Evolutionary conservation across 2,113 vertebrate species (phyloP), one percentile per base, ranked within the genome.

Genomic region (Chaetops frenatus): DNA sequence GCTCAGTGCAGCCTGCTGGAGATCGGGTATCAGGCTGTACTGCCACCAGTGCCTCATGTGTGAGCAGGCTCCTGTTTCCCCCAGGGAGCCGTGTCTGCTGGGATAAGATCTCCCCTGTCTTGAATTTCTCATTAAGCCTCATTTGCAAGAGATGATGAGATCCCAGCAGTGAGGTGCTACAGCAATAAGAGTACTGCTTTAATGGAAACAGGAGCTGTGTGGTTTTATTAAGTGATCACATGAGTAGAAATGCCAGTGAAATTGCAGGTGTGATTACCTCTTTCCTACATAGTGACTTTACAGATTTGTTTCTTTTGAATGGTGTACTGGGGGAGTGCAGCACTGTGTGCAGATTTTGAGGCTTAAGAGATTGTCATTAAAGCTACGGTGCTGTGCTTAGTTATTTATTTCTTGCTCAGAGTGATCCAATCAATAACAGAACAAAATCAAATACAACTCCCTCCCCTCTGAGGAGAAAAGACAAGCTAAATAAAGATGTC

Each of bases 371-470:
- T 93, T 90, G 88, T 96, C 96, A 70, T 97, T 97, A 97, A 97
- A 97, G 83, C 81, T 89, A 87, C 91, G 94, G 58, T 86, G 84
- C 92, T 94, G 78, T 93, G 96, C 80, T 96, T 97, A 96, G 87
- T 95, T 97, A 94, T 97, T 98, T 98, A 97, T 97, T 97, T 97
- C 97, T 97, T 95, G 87, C 80, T 97, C 65, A 48, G 74, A 96
- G 96, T 95, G 95, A 95, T 95, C 67, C 64, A 96, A 94, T 98
- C 97, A 95, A 98, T 98, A 97, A 71, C 77, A 92, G 95, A 86
- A 97, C 89, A 97, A 97, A 97, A 97, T 95, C 96, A 95, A 97
- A 96, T 88, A 91, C 82, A 94, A 87, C 95, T 95, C 89, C 86
- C 82, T 97, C 82, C 81, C 81, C 81, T 97, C 80, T 20, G 16